Conservation (phyloP, 2,113 vertebrate genomes). For the Melospiza georgiana region DNA sequence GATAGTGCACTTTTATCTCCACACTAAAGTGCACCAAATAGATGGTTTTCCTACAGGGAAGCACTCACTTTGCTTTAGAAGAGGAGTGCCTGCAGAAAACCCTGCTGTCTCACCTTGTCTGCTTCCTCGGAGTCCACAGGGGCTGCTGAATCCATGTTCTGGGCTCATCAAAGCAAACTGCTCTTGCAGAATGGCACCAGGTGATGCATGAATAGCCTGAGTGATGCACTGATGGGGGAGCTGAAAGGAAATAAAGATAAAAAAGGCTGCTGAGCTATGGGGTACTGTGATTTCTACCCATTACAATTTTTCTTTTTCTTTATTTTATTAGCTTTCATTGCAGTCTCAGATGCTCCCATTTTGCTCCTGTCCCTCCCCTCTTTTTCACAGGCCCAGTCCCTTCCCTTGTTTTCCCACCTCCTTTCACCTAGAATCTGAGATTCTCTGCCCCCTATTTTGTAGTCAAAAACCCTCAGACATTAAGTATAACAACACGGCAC, state of each 20-base stretch:
- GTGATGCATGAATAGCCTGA: neutral
- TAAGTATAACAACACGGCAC: neutral
- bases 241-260: neutral
- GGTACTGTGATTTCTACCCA: neutral
- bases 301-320: neutral
- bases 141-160: fast-evolving
- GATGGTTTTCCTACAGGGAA: neutral
- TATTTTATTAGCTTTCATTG: neutral
- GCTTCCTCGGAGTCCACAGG: neutral
- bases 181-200: neutral
- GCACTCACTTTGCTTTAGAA: neutral
- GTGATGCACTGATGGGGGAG: neutral
- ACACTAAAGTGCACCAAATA: neutral
- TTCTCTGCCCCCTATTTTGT: neutral
- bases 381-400: neutral
- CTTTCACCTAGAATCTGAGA: neutral
- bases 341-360: neutral
- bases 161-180: neutral
- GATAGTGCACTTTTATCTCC: neutral
- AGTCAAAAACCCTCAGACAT: neutral
- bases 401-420: neutral
- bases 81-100: neutral
- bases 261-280: neutral
- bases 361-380: neutral
- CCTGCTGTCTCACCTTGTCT: neutral